These are phyloP conservation scores for Phylloscopus collybita DNA, from an alignment of 2,797 vertebrate genomes.

Conservation along the genomic window DNA sequence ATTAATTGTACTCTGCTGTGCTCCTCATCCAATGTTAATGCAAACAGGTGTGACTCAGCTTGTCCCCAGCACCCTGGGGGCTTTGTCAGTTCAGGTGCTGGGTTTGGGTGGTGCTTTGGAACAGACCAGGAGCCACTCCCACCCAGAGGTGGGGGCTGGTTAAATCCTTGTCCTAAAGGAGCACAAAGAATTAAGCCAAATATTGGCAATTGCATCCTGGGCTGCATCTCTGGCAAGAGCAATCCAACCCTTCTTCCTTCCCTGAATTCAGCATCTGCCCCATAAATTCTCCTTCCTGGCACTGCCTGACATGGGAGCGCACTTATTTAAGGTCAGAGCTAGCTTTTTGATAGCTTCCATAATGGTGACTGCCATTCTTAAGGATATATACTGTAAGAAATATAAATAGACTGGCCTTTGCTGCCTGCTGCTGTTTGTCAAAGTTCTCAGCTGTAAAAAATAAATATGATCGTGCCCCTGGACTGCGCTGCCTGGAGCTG, in stretches of 20 bases:
- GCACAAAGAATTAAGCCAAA: background rate
- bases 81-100: fast-evolving
- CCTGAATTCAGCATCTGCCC: background rate
- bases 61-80: background rate
- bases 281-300: constrained; percentile 30
- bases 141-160: background rate
- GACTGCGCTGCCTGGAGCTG: background rate
- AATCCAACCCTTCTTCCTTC: background rate
- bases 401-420: constrained; percentile 36
- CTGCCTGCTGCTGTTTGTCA: constrained; percentile 38
- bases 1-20: background rate
- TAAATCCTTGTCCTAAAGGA: background rate
- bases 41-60: fast-evolving
- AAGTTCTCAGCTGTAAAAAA: background rate
- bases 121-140: background rate
- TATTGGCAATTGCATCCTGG: background rate
- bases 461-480: background rate
- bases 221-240: background rate
- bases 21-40: background rate
- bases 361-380: constrained; percentile 45
- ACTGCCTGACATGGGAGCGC: background rate
- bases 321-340: constrained; percentile 45
- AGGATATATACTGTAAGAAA: constrained; percentile 21
- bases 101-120: background rate
- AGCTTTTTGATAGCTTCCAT: constrained; percentile 59